A percentile compares a stretch with the other conserved stretches of the same genome.
Conservation (phyloP, 37 sponge, comb jelly and placozoan genomes). For the Cladorhizidae sp. region DNA sequence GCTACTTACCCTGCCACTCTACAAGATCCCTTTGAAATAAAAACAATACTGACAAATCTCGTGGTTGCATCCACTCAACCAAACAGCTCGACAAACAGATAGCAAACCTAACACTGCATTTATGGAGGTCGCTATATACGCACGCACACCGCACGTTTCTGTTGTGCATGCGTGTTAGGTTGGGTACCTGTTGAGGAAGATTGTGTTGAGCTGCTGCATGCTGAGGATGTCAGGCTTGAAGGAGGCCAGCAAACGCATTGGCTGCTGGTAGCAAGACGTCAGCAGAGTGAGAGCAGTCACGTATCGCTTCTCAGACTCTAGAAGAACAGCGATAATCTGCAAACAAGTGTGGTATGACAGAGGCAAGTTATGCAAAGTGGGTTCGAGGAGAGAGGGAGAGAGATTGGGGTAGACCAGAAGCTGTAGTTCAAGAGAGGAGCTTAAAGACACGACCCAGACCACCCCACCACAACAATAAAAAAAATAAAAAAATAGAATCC, state of each 20-base stretch:
- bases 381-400: background rate
- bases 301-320: conserved; percentile 66
- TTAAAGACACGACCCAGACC: too few relatives aligned
- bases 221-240: conserved; percentile 64
- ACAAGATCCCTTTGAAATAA: background rate
- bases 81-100: too few relatives aligned
- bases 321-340: conserved; percentile 60
- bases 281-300: conserved; percentile 44
- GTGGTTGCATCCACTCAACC: background rate
- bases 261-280: conserved; percentile 49
- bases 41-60: background rate
- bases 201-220: conserved; percentile 34
- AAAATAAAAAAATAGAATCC: too few relatives aligned
- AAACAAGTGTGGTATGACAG: too few relatives aligned
- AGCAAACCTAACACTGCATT: too few relatives aligned
- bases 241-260: conserved; percentile 58
- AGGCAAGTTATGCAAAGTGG: too few relatives aligned
- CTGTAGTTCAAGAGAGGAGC: too few relatives aligned
- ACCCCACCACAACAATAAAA: too few relatives aligned
- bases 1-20: too few relatives aligned
- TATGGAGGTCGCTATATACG: too few relatives aligned
- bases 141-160: too few relatives aligned
- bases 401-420: background rate
- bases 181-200: conserved; percentile 81
- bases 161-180: too few relatives aligned